A percentile compares a stretch with the other conserved stretches of the same genome.
These are phyloP conservation scores for Alca torda DNA, from an alignment of 2,797 vertebrate genomes.

Conservation along the genomic window DNA sequence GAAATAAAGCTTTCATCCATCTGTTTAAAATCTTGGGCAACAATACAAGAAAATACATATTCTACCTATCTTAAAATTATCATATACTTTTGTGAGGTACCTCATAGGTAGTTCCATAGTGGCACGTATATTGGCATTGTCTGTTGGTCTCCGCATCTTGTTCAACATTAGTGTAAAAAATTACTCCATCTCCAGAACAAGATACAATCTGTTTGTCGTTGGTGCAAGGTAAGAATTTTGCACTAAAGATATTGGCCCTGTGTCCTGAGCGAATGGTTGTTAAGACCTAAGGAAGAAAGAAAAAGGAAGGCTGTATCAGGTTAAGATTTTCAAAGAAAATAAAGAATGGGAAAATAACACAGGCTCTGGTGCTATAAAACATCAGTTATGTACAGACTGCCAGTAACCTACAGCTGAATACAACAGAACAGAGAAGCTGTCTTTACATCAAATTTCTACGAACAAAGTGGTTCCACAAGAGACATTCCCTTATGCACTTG, in stretches of 20 bases:
- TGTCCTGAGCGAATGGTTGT: constrained; percentile 96
- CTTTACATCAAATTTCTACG: background rate
- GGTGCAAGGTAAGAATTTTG: constrained; percentile 97
- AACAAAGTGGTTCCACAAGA: background rate
- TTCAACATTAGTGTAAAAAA: constrained; percentile 95
- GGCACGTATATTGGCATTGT: constrained; percentile 97
- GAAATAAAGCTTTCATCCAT: background rate
- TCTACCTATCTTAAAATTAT: background rate
- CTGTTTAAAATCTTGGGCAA: background rate
- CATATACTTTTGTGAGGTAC: constrained; percentile 61
- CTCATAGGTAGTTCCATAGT: constrained; percentile 99
- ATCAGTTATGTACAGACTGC: background rate
- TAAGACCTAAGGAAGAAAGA: constrained; percentile 82
- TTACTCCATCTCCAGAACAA: constrained; percentile 96
- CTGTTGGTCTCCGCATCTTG: constrained; percentile 93
- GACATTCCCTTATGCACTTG: background rate
- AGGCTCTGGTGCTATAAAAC: background rate
- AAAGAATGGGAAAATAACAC: background rate
- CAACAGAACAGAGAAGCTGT: background rate
- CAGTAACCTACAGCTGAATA: background rate
- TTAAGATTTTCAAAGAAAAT: background rate
- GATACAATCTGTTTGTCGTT: constrained; percentile 97
- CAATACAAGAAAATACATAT: background rate
- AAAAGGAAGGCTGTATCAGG: background rate
- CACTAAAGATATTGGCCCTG: constrained; percentile 98